Evolutionary conservation across 1,140 invertebrate genomes (phyloP).

Genomic region (Drosophila suzukii): DNA sequence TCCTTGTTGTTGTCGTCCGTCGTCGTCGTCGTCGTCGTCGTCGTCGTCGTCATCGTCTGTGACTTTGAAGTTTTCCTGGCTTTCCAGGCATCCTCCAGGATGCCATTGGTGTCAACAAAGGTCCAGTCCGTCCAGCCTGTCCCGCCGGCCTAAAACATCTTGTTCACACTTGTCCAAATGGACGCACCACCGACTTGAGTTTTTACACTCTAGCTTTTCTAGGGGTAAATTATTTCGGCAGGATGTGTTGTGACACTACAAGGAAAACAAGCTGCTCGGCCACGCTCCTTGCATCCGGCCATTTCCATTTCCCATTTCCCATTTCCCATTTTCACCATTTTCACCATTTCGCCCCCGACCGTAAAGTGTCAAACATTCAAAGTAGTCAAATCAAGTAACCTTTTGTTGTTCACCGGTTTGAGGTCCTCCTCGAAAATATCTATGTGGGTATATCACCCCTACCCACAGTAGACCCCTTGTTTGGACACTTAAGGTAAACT

Average conservation of each 20-base stretch:
- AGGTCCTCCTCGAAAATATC: neutral
- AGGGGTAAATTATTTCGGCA: slow-evolving; percentile 75
- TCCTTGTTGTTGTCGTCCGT: neutral
- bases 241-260: slow-evolving; percentile 77
- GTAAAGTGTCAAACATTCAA: slow-evolving; percentile 84
- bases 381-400: slow-evolving; percentile 84
- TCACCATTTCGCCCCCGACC: slow-evolving; percentile 17
- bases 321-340: slow-evolving; percentile 18
- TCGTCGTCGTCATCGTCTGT: slow-evolving; percentile 29
- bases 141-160: slow-evolving; percentile 77
- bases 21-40: neutral
- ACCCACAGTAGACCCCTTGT: slow-evolving; percentile 41
- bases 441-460: no score
- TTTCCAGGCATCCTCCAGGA: slow-evolving; percentile 39
- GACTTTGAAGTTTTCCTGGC: slow-evolving; percentile 73
- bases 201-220: slow-evolving; percentile 20
- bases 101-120: slow-evolving; percentile 74
- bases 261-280: slow-evolving; percentile 74
- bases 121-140: slow-evolving; percentile 58
- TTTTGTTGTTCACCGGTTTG: slow-evolving; percentile 65
- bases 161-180: slow-evolving; percentile 80
- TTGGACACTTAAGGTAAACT: slow-evolving; percentile 84
- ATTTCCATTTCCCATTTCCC: slow-evolving; percentile 17
- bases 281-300: slow-evolving; percentile 21
- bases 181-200: slow-evolving; percentile 48